Evolutionary conservation across 2,797 vertebrate genomes (phyloP).

Genomic region (Hemitrygon akajei): DNA sequence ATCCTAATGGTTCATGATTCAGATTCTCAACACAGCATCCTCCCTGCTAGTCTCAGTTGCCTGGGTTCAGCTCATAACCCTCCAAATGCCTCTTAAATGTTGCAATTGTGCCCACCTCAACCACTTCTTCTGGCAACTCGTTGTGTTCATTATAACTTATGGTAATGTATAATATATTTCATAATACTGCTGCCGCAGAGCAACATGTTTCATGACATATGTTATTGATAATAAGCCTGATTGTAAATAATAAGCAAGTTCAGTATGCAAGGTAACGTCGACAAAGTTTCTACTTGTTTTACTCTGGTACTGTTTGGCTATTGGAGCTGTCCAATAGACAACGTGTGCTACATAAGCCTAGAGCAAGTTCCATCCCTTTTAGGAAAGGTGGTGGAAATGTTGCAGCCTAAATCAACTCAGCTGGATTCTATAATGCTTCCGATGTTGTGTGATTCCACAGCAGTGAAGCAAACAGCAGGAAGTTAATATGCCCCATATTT

Average conservation of each 20-base stretch:
- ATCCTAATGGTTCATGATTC: too few relatives aligned
- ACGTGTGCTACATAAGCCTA: not conserved
- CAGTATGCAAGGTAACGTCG: not conserved
- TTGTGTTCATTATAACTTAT: too few relatives aligned
- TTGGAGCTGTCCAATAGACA: not conserved
- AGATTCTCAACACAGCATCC: too few relatives aligned
- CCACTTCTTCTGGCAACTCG: too few relatives aligned
- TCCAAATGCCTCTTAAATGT: too few relatives aligned
- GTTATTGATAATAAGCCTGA: too few relatives aligned
- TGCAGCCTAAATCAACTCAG: not conserved
- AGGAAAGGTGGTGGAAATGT: not conserved
- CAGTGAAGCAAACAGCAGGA: slow-evolving; percentile 7
- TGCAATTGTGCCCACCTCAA: too few relatives aligned
- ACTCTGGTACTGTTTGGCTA: not conserved
- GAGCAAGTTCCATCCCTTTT: not conserved
- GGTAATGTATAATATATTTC: too few relatives aligned
- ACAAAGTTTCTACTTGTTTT: not conserved
- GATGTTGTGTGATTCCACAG: not conserved
- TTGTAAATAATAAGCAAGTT: not conserved
- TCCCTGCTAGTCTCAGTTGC: too few relatives aligned
- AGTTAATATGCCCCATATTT: not conserved
- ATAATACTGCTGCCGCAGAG: too few relatives aligned
- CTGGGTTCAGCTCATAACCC: too few relatives aligned
- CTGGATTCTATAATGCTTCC: not conserved
- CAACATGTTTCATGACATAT: too few relatives aligned